Percentiles rank a stretch among this genome's conserved stretches.
These are phyloP conservation scores for Sycophila texana DNA, from an alignment of 2,888 invertebrate genomes.

Conservation along the genomic window DNA sequence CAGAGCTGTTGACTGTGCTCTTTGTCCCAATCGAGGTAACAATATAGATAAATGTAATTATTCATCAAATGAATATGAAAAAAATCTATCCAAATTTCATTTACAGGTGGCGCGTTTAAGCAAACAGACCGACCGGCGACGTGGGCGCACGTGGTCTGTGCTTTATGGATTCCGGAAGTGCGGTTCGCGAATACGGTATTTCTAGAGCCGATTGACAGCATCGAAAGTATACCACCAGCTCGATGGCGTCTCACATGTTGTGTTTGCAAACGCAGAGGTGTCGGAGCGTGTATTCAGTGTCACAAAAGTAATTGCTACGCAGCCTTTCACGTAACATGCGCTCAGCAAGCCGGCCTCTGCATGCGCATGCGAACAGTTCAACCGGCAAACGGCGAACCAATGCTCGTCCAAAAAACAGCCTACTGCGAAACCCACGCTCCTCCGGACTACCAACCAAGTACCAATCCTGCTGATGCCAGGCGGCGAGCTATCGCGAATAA, in stretches of 20 bases:
- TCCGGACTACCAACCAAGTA: slow-evolving; percentile 75
- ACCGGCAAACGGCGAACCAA: slow-evolving; percentile 82
- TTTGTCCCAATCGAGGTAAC: slow-evolving; percentile 93
- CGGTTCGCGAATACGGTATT: slow-evolving; percentile 98
- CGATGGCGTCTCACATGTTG: slow-evolving; percentile 98
- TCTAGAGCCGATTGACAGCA: slow-evolving; percentile 98
- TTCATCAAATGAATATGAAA: background rate
- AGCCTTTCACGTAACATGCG: slow-evolving; percentile 99
- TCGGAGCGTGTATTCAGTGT: slow-evolving; percentile 98
- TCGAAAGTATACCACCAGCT: slow-evolving; percentile 95
- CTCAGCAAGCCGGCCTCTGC: slow-evolving; percentile 94
- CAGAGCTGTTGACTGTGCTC: slow-evolving; percentile 95
- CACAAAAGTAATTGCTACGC: slow-evolving; percentile 97
- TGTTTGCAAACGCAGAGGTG: slow-evolving; percentile 94
- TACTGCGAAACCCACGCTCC: slow-evolving; percentile 97
- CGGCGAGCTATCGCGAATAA: slow-evolving; percentile 78
- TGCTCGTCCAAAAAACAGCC: slow-evolving; percentile 95
- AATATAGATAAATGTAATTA: background rate
- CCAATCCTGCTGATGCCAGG: slow-evolving; percentile 75
- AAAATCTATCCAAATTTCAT: background rate
- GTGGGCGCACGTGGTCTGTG: slow-evolving; percentile 99
- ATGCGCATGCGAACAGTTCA: slow-evolving; percentile 98
- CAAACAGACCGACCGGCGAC: slow-evolving; percentile 92
- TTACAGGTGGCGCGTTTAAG: slow-evolving; percentile 93
- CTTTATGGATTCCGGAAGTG: slow-evolving; percentile 99